These are phyloP conservation scores for Drosophila ohnishii DNA, from an alignment of 1,140 invertebrate species.

Conservation along the genomic window DNA sequence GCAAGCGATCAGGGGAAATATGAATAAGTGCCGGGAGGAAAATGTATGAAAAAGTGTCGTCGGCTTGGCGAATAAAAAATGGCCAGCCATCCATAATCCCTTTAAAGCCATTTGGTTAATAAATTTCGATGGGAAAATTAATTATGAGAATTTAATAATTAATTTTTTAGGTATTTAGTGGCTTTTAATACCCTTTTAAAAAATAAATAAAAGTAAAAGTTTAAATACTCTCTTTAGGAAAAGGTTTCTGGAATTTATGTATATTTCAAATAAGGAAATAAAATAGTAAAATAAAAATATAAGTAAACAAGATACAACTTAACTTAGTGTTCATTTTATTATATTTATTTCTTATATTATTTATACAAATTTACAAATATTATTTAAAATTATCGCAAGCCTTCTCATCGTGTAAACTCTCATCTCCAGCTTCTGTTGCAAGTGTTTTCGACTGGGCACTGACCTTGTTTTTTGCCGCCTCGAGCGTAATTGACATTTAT, in stretches of 20 bases:
- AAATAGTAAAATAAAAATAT: not conserved
- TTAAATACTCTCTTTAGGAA: not conserved
- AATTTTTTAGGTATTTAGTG: not conserved
- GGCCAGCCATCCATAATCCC: conserved; percentile 11
- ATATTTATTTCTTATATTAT: not conserved
- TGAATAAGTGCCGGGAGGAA: conserved; percentile 19
- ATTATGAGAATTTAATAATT: not conserved
- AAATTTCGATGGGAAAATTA: conserved; percentile 10
- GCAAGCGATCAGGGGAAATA: conserved; percentile 2
- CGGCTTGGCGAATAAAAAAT: conserved; percentile 4
- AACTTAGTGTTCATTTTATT: not conserved
- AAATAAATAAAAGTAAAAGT: not conserved
- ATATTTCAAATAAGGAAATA: not conserved
- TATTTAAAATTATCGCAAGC: not conserved
- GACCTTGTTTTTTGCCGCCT: conserved; percentile 68
- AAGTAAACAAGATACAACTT: not conserved
- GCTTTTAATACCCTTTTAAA: too few species aligned
- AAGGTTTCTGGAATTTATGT: not conserved
- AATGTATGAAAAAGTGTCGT: conserved; percentile 12
- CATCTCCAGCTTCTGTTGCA: not conserved
- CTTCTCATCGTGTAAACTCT: conserved; percentile 25
- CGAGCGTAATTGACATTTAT: conserved; percentile 81
- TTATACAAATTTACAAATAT: not conserved
- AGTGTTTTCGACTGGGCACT: conserved; percentile 16
- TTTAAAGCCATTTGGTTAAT: conserved; percentile 11